Percentiles rank a stretch among this genome's conserved stretches.
phyloP scores from a whole-genome alignment of 2,113 vertebrate species.

The Nothocercus julius region DNA sequence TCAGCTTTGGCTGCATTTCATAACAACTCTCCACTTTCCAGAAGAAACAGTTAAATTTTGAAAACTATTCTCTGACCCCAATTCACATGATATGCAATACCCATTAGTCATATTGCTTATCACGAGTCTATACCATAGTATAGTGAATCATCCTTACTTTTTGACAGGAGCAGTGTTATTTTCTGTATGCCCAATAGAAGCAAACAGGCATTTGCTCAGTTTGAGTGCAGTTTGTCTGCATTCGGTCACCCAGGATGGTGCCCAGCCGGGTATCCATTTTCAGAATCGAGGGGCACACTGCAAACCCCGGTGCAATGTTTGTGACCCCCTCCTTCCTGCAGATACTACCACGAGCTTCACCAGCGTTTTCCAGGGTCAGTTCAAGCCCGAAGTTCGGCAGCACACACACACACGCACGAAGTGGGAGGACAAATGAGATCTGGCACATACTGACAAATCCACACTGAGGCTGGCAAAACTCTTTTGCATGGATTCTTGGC shows the following conservation, averaged over 20 bases:
- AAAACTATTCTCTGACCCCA: neutral
- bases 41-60: neutral
- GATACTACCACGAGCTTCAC: neutral
- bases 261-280: neutral
- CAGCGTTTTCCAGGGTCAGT: neutral
- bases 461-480: neutral
- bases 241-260: neutral
- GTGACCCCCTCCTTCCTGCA: neutral
- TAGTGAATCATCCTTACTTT: neutral
- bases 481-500: neutral
- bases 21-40: neutral
- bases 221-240: neutral
- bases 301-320: fast-evolving
- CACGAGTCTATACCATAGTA: fast-evolving
- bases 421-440: neutral
- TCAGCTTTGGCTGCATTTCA: neutral
- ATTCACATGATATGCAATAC: neutral
- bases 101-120: neutral
- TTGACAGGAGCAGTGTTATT: neutral
- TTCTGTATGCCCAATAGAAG: neutral
- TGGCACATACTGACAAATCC: neutral
- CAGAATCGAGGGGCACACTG: neutral
- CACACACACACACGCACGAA: neutral
- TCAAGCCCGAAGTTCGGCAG: neutral
- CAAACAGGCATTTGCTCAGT: fast-evolving